Evolutionary conservation across 2,888 invertebrate species (phyloP), one percentile per base, ranked within the genome.

Genomic region (Auanema freiburgensis): DNA sequence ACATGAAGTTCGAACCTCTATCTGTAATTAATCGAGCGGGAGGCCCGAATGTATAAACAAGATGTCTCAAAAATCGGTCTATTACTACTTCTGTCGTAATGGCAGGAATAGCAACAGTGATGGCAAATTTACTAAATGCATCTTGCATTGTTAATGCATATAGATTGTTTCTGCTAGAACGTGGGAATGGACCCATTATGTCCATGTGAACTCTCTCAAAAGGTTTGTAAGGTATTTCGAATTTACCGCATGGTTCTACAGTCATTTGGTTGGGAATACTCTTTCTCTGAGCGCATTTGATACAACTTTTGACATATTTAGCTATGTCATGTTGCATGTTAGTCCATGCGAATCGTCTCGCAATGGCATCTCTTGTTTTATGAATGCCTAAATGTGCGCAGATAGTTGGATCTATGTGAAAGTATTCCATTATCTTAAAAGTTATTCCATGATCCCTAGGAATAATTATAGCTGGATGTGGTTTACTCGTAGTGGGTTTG

Each of bases 121-220:
- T 44, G 10, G 43, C n/a, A 11, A 44, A 66, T 49, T 61, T 68
- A 4, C 59, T 46, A 41, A 70, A 63, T 2, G 59, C 51, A 24
- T 63, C 63, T 6, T 24, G 21, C 1, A 49, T 43, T 11, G 58
- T 59, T 5, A 68, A 41, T 12, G 65, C 52, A 25, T 57, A 64
- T 43, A 33, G 18, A 25, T 70, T 59, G 21, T 63, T 67, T 42
- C 49, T 24, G 1, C 44, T 12, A 1, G 68, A 66, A 12, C 43
- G 14, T 11, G 65, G 67, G 0, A 71, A 43, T 11, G 65, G 65
- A 41, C 71, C 71, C 11, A 57, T 18, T 2, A 65, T 41, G 49
- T 71, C 69, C 16, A 57, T 52, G 43, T 69, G 64, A 3, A 66
- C 40, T 25, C 63, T 21, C 33, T 60, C 42, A 46, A 63, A 68